These are phyloP conservation scores for Drosophila baimaii DNA, from an alignment of 1,140 invertebrate species.

Conservation along the genomic window DNA sequence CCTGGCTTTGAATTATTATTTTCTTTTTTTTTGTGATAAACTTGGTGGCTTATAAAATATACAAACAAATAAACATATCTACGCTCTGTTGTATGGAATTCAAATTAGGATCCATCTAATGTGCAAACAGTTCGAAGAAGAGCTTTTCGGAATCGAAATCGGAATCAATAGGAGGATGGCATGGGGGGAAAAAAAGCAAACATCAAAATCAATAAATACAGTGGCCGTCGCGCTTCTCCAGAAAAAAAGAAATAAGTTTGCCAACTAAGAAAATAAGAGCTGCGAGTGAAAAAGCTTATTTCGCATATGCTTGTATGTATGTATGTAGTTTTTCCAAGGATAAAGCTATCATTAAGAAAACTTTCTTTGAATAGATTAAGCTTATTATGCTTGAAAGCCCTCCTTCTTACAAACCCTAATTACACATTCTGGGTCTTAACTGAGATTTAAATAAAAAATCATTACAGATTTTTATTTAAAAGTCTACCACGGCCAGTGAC, in stretches of 20 bases:
- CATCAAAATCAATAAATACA: slow-evolving; percentile 39
- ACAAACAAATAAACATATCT: neutral
- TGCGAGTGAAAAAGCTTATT: neutral
- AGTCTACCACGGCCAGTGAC: neutral
- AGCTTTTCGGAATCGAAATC: slow-evolving; percentile 5
- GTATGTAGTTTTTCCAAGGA: neutral
- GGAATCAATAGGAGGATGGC: slow-evolving; percentile 6
- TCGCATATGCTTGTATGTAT: too few species aligned
- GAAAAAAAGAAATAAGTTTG: neutral
- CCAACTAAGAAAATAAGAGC: neutral
- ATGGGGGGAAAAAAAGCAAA: slow-evolving; percentile 12
- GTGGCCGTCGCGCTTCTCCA: neutral
- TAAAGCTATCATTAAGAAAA: neutral
- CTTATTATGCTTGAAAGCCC: too few species aligned
- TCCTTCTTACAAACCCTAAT: too few species aligned
- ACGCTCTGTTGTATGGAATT: slow-evolving; percentile 25
- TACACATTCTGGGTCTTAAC: too few species aligned
- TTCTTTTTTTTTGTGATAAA: slow-evolving; percentile 4
- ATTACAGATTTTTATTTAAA: neutral
- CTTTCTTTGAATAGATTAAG: too few species aligned
- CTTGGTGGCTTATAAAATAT: slow-evolving; percentile 5
- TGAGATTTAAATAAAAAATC: neutral
- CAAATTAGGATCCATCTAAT: slow-evolving; percentile 42
- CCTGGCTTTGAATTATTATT: slow-evolving; percentile 5
- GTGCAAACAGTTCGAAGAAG: slow-evolving; percentile 16